A percentile compares a stretch with the other conserved stretches of the same genome.
Evolutionary conservation across 2,113 vertebrate species (phyloP).

Genomic region (Balaenoptera acutorostrata): DNA sequence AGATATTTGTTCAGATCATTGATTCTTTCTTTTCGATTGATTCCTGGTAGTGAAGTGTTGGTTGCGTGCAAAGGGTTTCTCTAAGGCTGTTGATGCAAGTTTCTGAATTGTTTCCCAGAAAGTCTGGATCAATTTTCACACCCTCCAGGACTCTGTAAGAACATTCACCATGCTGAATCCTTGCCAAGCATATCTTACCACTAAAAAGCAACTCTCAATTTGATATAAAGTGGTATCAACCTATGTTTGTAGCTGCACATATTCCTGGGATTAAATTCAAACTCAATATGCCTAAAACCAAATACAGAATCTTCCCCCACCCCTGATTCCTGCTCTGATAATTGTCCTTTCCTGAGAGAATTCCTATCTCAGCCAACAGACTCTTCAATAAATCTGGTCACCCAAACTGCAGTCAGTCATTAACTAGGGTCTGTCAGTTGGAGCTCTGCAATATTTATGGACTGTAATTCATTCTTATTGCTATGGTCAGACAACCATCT

Average conservation of each 20-base stretch:
- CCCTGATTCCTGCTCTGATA: not conserved
- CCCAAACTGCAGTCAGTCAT: not conserved
- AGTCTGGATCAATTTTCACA: not conserved
- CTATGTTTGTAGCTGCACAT: not conserved
- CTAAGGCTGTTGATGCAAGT: not conserved
- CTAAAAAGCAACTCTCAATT: not conserved
- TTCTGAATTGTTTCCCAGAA: not conserved
- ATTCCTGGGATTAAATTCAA: not conserved
- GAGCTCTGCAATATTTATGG: not conserved
- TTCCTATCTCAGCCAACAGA: not conserved
- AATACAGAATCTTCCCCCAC: not conserved
- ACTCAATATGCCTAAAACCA: not conserved
- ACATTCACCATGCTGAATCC: not conserved
- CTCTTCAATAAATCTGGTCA: not conserved
- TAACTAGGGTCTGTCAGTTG: not conserved
- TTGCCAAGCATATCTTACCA: not conserved
- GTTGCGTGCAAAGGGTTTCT: not conserved
- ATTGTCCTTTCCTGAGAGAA: not conserved
- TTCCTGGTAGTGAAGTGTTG: not conserved
- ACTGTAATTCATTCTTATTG: not conserved
- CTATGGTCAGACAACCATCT: not conserved
- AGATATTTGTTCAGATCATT: not conserved
- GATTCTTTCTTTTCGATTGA: not conserved
- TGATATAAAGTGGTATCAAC: not conserved
- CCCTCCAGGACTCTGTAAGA: not conserved